Conservation (phyloP, 2,888 invertebrate genomes). For the Diogma glabrata region DNA sequence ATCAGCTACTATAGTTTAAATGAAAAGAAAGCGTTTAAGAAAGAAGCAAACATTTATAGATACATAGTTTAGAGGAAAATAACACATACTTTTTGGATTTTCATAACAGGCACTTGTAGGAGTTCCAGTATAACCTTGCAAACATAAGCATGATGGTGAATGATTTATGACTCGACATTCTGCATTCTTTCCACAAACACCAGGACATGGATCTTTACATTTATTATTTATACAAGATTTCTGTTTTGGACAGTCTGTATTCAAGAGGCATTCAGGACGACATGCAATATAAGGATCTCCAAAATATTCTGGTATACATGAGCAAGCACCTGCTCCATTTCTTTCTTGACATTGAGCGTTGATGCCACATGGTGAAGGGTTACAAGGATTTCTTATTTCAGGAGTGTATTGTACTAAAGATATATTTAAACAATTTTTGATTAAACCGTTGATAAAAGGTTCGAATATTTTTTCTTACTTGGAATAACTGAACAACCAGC, state of each 20-base stretch:
- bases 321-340: conserved; percentile 72
- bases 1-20: conserved; percentile 23
- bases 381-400: conserved; percentile 59
- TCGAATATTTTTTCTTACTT: conserved; percentile 36
- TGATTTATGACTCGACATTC: conserved; percentile 73
- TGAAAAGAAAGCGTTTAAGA: neutral
- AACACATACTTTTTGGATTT: conserved; percentile 43
- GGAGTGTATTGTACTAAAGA: conserved; percentile 44
- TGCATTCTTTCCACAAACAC: conserved; percentile 69
- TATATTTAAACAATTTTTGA: neutral
- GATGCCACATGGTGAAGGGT: conserved; percentile 76
- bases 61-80: no score
- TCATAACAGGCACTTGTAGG: conserved; percentile 48
- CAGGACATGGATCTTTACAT: conserved; percentile 73
- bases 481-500: conserved; percentile 51
- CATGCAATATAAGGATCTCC: conserved; percentile 83
- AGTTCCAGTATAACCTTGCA: conserved; percentile 67
- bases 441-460: no score
- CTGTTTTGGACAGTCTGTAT: conserved; percentile 64
- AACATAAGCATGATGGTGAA: conserved; percentile 67
- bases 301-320: conserved; percentile 67
- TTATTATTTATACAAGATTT: conserved; percentile 76
- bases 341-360: conserved; percentile 75
- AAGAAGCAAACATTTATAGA: neutral
- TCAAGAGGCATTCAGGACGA: conserved; percentile 73